These are phyloP conservation scores for Macrobrachium rosenbergii DNA, from an alignment of 1,140 invertebrate species.

Conservation along the genomic window DNA sequence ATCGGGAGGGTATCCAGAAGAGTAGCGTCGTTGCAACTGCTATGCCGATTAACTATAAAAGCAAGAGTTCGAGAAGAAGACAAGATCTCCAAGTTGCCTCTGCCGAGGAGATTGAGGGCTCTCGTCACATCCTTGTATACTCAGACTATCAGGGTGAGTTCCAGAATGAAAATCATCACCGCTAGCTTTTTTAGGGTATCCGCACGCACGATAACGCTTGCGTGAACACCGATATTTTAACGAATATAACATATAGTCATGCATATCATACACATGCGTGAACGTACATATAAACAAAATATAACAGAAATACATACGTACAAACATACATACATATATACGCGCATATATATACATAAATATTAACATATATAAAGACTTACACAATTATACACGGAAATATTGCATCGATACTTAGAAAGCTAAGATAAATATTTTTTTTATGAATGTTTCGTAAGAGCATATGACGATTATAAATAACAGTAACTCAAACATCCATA, in stretches of 20 bases:
- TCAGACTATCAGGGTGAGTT: conserved; percentile 91
- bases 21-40: conserved; percentile 89
- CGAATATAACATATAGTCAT: background rate
- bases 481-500: too few species aligned
- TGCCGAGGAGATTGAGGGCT: conserved; percentile 87
- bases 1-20: conserved; percentile 93
- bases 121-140: conserved; percentile 91
- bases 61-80: conserved; percentile 74
- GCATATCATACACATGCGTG: background rate
- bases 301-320: background rate
- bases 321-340: background rate
- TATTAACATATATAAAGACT: too few species aligned
- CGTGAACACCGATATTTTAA: background rate
- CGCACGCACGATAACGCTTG: too few species aligned
- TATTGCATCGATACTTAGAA: too few species aligned
- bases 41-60: conserved; percentile 83
- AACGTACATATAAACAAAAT: background rate
- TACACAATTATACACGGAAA: too few species aligned
- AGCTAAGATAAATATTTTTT: too few species aligned
- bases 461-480: too few species aligned
- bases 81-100: conserved; percentile 78
- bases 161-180: background rate
- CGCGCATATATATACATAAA: too few species aligned
- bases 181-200: too few species aligned
- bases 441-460: too few species aligned